Base-by-base conservation (phyloP, 2,888 invertebrate species). In the Caenorhabditis sp. region DNA sequence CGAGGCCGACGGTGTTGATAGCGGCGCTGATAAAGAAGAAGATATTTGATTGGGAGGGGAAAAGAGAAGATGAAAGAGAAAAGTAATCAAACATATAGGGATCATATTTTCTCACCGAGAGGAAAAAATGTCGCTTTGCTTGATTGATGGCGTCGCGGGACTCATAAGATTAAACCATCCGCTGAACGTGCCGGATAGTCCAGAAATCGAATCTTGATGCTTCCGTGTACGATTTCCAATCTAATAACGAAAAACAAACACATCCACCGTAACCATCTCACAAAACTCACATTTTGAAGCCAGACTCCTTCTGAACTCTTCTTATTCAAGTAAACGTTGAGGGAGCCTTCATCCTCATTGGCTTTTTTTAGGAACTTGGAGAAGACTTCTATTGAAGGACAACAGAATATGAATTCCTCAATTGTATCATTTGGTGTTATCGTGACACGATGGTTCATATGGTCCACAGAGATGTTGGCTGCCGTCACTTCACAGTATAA, bases 101-200 rank as follows among this genome's bases (percentile, higher is more conserved):
- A 70, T 61, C 54, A 70, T 77, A 69, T 69, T 81, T 74, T 56
- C 72, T 75, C 66, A 82, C 82, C 82, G 66, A 35, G 83, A 83
- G 19, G 83, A 74, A 59, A 79, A 84, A 59, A 80, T 75, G 24
- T 84, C 83, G 68, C 80, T 84, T 41, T 72, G 83, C 28, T 80
- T 80, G 59, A 73, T 75, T 58, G 83, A 80, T 64, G 84, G 64
- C 38, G 80, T 61, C 41, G 70, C 58, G 8, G 61, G 76, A 59
- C 72, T 76, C 75, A 80, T 66, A 4, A 66, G 59, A 61, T 84
- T 80, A 44, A 77, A 81, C 61, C 79, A 77, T 24, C 80, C 77
- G 31, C 80, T 84, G 38, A 80, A 68, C 16, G 84, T 77, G 41
- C 79, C 84, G 24, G 84, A 84, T 28, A 75, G 74, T 44, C 69